Conservation (phyloP, 2,797 vertebrate genomes). For the Cottoperca gobio region DNA sequence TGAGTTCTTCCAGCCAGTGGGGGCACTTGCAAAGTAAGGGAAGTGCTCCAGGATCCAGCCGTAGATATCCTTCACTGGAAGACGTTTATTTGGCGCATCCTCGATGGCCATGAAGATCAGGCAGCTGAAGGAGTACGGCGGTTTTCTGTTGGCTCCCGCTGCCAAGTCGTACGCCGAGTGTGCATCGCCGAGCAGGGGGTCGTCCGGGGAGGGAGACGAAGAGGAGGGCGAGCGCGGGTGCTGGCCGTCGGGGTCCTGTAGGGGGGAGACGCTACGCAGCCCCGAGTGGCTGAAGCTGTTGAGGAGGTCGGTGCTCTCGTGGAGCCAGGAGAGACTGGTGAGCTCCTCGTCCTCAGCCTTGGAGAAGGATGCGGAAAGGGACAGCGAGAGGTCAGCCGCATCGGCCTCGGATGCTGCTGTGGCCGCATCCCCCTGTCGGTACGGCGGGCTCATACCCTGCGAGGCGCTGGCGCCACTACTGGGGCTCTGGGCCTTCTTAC, state of each 20-base stretch:
- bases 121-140: conserved; percentile 98
- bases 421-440: conserved; percentile 83
- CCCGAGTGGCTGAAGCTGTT: conserved; percentile 95
- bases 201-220: conserved; percentile 91
- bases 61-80: conserved; percentile 98
- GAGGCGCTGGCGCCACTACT: conserved; percentile 92
- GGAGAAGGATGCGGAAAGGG: conserved; percentile 89
- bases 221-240: conserved; percentile 80
- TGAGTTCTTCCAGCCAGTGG: conserved; percentile 99
- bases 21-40: conserved; percentile 96
- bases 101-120: conserved; percentile 99
- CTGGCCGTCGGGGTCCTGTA: conserved; percentile 91
- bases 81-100: conserved; percentile 94
- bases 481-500: conserved; percentile 97
- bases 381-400: conserved; percentile 90
- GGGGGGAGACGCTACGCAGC: conserved; percentile 90
- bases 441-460: conserved; percentile 91
- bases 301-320: conserved; percentile 97
- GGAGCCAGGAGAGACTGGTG: conserved; percentile 98
- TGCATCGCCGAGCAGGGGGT: conserved; percentile 71
- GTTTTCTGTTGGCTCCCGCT: conserved; percentile 94
- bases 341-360: conserved; percentile 94
- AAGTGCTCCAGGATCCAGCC: conserved; percentile 99
- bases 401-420: conserved; percentile 85
- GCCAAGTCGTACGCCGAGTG: conserved; percentile 91